Evolutionary conservation across 2,888 invertebrate species (phyloP).

Genomic region (Heliconius hortense): DNA sequence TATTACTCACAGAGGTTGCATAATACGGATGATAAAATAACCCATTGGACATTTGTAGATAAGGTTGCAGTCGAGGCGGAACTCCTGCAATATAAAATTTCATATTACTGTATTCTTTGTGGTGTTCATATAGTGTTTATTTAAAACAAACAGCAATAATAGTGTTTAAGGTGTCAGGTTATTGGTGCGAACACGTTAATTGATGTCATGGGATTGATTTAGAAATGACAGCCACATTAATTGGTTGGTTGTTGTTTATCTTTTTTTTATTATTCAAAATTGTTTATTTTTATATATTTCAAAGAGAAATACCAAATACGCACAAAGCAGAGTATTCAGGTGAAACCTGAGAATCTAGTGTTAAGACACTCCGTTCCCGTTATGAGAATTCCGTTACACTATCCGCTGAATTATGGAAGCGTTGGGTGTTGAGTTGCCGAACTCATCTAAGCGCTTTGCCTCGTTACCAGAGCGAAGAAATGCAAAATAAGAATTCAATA

Average conservation of each 20-base stretch:
- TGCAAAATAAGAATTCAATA: neutral
- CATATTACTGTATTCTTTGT: slow-evolving; percentile 57
- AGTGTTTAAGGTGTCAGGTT: slow-evolving; percentile 24
- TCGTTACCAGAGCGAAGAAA: neutral
- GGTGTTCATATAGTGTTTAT: slow-evolving; percentile 46
- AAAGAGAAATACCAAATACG: too few relatives aligned
- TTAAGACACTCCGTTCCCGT: too few relatives aligned
- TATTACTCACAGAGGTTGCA: slow-evolving; percentile 44
- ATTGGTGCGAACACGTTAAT: neutral
- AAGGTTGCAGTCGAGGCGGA: slow-evolving; percentile 54
- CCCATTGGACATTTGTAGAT: slow-evolving; percentile 55
- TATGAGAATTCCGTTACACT: too few relatives aligned
- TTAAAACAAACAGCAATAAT: slow-evolving; percentile 25
- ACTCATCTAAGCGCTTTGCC: neutral
- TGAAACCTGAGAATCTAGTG: too few relatives aligned
- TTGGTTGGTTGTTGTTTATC: neutral
- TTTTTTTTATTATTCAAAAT: neutral
- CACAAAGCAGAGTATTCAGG: too few relatives aligned
- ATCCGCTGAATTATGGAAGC: neutral
- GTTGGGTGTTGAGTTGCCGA: neutral
- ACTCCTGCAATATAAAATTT: slow-evolving; percentile 57
- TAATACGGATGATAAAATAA: slow-evolving; percentile 42
- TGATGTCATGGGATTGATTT: neutral
- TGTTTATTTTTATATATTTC: neutral
- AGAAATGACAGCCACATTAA: neutral